phyloP scores from a whole-genome alignment of 2,888 invertebrate species.

The Drosophila lacicola region DNA sequence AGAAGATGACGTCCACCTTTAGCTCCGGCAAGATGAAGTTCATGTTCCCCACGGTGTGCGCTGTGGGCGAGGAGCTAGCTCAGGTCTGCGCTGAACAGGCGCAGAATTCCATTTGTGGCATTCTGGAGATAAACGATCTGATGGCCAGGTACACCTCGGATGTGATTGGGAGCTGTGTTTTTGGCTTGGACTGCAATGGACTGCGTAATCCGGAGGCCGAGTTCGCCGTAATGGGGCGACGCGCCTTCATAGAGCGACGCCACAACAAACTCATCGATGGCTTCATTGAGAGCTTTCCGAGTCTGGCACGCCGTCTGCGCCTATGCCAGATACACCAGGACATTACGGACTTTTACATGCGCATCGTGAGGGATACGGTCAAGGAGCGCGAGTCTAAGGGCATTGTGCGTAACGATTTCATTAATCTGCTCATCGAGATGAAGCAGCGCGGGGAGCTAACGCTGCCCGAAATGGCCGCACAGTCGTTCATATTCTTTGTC shows the following conservation, averaged over 20 bases:
- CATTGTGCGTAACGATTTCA: conserved; percentile 85
- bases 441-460: conserved; percentile 70
- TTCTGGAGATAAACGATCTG: conserved; percentile 72
- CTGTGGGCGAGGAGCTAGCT: conserved; percentile 56
- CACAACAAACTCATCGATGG: conserved; percentile 47
- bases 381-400: conserved; percentile 78
- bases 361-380: conserved; percentile 83
- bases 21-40: conserved; percentile 85
- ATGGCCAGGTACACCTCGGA: conserved; percentile 85
- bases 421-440: conserved; percentile 85
- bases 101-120: conserved; percentile 64
- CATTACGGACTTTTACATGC: conserved; percentile 73
- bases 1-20: conserved; percentile 85
- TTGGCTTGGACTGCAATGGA: conserved; percentile 85
- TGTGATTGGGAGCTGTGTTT: conserved; percentile 85
- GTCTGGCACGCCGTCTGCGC: conserved; percentile 60
- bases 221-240: conserved; percentile 77
- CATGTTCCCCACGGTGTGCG: conserved; percentile 83
- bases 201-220: conserved; percentile 82
- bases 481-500: conserved; percentile 86
- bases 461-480: conserved; percentile 85
- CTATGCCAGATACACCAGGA: conserved; percentile 60
- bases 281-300: conserved; percentile 64
- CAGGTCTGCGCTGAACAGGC: conserved; percentile 40
- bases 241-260: conserved; percentile 64